Evolutionary conservation across 2,797 vertebrate genomes (phyloP).

Genomic region (Columba guinea): DNA sequence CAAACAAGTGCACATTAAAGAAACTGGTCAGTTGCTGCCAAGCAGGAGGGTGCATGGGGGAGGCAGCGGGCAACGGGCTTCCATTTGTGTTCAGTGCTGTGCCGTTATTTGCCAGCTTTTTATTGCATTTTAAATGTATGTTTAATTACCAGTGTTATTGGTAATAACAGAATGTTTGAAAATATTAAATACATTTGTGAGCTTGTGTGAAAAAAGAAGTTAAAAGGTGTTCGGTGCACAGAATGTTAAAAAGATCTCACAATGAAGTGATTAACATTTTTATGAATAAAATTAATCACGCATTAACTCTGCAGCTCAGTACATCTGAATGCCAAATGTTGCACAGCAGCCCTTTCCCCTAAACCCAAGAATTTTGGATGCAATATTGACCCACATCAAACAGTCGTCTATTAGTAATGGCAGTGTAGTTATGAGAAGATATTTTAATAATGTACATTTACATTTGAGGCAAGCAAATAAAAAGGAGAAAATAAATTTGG

Average conservation of each 20-base stretch:
- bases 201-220: conserved; percentile 71
- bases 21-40: conserved; percentile 22
- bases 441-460: conserved; percentile 53
- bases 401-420: conserved; percentile 44
- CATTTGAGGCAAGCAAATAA: conserved; percentile 32
- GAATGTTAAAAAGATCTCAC: conserved; percentile 82
- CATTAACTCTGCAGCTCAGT: conserved; percentile 76
- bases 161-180: conserved; percentile 66
- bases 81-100: neutral
- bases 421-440: conserved; percentile 47
- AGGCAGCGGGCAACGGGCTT: neutral
- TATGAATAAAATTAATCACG: conserved; percentile 87
- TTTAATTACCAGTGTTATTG: conserved; percentile 71
- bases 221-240: conserved; percentile 71
- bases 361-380: conserved; percentile 58
- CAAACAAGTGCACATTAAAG: conserved; percentile 44
- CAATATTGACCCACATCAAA: conserved; percentile 57
- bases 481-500: neutral
- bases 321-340: conserved; percentile 78
- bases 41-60: neutral
- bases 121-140: conserved; percentile 69
- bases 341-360: conserved; percentile 53
- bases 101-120: conserved; percentile 33
- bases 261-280: conserved; percentile 86
- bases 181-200: conserved; percentile 76